Evolutionary conservation across 30 jellyfish, hydroid and myxozoan genomes (phyloP).

Genomic region (Hydractinia echinata): DNA sequence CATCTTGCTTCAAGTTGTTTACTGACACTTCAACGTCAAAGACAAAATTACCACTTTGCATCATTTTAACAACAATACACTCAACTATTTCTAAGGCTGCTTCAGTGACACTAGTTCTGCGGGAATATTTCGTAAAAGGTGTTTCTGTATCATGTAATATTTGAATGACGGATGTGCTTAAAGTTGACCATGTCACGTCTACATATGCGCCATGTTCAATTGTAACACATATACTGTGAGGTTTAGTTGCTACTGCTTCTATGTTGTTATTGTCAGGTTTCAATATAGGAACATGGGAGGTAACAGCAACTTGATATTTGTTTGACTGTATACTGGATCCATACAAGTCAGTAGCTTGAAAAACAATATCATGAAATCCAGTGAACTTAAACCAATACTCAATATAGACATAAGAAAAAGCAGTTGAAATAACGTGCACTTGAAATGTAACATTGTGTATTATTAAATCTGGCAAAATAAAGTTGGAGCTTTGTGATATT

Average conservation of each 20-base stretch:
- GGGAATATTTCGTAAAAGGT: background rate
- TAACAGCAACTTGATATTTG: background rate
- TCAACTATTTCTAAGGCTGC: background rate
- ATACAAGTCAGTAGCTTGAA: constrained; percentile 3
- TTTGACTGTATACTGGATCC: background rate
- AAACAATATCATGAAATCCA: constrained; percentile 15
- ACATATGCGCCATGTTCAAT: constrained; percentile 4
- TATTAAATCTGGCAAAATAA: no score
- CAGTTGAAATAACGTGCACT: background rate
- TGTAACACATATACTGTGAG: constrained; percentile 2
- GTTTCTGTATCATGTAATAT: background rate
- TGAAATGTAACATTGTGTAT: constrained; percentile 15
- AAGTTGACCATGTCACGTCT: background rate
- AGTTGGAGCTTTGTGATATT: no score
- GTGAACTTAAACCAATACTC: constrained; percentile 8
- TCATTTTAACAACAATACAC: background rate
- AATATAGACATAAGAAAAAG: constrained; percentile 17
- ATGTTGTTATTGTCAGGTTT: background rate
- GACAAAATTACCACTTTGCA: background rate
- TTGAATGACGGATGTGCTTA: background rate
- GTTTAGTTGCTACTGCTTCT: constrained; percentile 5
- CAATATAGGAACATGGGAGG: background rate
- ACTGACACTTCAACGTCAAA: constrained; percentile 6
- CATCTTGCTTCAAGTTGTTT: background rate
- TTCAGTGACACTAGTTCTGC: background rate